Evolutionary conservation across 2,888 invertebrate species (phyloP).

Genomic region (Xestia rhomboidea): DNA sequence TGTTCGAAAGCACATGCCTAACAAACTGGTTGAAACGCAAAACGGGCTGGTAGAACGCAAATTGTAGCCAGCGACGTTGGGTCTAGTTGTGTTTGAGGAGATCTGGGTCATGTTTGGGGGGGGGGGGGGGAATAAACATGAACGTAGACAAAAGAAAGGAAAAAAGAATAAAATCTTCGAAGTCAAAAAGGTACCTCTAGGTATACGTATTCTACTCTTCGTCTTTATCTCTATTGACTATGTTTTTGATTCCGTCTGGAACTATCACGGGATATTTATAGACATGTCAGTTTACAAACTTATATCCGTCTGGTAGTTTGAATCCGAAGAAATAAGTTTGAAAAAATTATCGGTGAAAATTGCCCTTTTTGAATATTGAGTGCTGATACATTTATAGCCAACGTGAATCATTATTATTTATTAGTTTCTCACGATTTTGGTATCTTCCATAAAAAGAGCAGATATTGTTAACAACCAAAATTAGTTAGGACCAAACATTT

Average conservation of each 20-base stretch:
- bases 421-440: slow-evolving; percentile 21
- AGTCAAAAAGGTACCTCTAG: background rate
- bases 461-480: background rate
- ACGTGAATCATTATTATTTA: slow-evolving; percentile 34
- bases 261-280: no score
- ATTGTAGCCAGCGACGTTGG: slow-evolving; percentile 37
- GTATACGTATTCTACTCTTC: no score
- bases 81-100: background rate
- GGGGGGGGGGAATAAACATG: background rate
- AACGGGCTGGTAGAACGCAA: slow-evolving; percentile 37
- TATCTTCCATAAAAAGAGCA: slow-evolving; percentile 2
- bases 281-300: no score
- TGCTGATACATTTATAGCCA: slow-evolving; percentile 10
- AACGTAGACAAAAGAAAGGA: background rate
- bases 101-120: slow-evolving; percentile 7
- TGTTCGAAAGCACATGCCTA: slow-evolving; percentile 85
- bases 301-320: background rate
- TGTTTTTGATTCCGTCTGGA: background rate
- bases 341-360: background rate
- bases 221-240: background rate
- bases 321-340: background rate
- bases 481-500: background rate
- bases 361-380: background rate
- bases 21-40: slow-evolving; percentile 55
- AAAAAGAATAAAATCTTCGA: background rate